Conservation (phyloP, 37 sponge, comb jelly and placozoan genomes). For the Eunapius fragilis region DNA sequence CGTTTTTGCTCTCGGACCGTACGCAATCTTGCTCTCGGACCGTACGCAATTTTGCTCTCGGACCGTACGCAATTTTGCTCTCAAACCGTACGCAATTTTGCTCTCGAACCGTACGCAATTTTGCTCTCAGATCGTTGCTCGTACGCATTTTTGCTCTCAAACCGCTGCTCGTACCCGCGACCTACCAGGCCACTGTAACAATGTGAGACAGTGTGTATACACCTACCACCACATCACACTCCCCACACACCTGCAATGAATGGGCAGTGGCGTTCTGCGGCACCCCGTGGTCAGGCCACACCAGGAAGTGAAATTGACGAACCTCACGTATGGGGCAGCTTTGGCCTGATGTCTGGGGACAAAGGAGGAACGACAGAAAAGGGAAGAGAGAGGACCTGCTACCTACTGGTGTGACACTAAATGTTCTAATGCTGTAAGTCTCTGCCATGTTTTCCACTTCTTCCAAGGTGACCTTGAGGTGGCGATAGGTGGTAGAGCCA, state of each 20-base stretch:
- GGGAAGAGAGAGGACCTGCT: background rate
- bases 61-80: too few species aligned
- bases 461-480: conserved; percentile 69
- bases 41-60: too few species aligned
- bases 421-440: conserved; percentile 85
- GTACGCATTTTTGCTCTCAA: too few species aligned
- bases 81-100: too few species aligned
- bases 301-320: conserved; percentile 90
- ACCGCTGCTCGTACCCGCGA: too few species aligned
- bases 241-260: conserved; percentile 71
- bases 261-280: conserved; percentile 87
- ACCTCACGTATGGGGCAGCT: conserved; percentile 48
- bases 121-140: too few species aligned
- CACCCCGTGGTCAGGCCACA: conserved; percentile 98
- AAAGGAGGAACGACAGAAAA: background rate
- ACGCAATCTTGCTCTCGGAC: too few species aligned
- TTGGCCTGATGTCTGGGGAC: background rate
- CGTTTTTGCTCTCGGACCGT: too few species aligned
- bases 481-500: conserved; percentile 77
- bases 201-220: too few species aligned
- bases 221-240: background rate
- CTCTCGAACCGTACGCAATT: too few species aligned
- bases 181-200: too few species aligned
- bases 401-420: conserved; percentile 61
- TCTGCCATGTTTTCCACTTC: conserved; percentile 83